Evolutionary conservation across 2,113 vertebrate genomes (phyloP).

Genomic region (Alces alces): DNA sequence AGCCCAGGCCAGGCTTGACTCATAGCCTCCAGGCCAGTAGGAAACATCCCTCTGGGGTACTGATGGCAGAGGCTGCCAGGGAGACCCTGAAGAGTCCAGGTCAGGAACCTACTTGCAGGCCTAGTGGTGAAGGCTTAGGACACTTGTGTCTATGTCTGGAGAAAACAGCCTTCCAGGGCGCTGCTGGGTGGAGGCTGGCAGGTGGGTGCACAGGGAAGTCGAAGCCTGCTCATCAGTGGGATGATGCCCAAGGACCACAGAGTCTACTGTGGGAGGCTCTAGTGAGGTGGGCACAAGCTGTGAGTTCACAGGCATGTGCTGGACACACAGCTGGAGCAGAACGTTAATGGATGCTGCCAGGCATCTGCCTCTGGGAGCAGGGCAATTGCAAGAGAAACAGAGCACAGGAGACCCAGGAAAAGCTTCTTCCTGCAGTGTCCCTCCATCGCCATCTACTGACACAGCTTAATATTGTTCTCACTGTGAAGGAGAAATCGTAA

Average conservation of each 20-base stretch:
- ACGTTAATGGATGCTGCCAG: not conserved
- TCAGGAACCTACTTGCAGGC: not conserved
- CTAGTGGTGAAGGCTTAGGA: not conserved
- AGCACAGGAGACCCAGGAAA: not conserved
- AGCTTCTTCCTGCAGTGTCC: not conserved
- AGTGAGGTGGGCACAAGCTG: not conserved
- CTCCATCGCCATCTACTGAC: slow-evolving; percentile 31
- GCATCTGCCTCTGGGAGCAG: not conserved
- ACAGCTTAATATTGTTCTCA: not conserved
- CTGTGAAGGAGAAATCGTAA: not conserved
- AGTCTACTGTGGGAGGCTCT: not conserved
- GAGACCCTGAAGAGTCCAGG: not conserved
- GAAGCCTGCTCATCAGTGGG: not conserved
- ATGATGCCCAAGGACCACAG: not conserved
- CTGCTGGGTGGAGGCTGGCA: not conserved
- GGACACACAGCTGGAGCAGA: not conserved
- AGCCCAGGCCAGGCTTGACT: not conserved
- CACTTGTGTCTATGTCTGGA: not conserved
- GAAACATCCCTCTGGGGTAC: not conserved
- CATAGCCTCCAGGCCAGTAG: not conserved
- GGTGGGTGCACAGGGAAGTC: not conserved
- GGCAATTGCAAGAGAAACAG: not conserved
- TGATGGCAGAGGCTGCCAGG: not conserved
- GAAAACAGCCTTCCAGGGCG: not conserved
- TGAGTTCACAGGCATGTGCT: not conserved